Evolutionary conservation across 2,113 vertebrate genomes (phyloP).

Genomic region (Naja naja): DNA sequence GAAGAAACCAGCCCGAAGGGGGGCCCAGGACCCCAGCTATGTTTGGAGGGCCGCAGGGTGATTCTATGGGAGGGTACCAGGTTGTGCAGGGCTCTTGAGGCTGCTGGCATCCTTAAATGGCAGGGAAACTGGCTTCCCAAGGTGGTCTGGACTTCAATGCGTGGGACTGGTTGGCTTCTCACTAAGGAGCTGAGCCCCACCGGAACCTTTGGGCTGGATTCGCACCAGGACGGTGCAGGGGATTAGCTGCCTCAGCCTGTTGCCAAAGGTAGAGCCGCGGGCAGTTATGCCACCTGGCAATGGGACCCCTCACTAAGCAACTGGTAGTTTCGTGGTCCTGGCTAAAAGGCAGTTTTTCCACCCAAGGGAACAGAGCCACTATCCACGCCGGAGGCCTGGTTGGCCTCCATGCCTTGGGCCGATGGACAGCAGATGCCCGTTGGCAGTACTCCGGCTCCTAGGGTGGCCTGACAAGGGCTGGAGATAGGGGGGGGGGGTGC

Average conservation of each 20-base stretch:
- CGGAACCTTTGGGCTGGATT: not conserved
- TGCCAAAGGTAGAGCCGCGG: not conserved
- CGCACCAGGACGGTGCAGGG: not conserved
- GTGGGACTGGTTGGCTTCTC: not conserved
- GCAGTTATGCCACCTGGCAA: not conserved
- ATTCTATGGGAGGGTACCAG: not conserved
- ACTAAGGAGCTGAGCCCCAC: not conserved
- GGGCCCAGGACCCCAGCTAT: not conserved
- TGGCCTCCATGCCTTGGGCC: not conserved
- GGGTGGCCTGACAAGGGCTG: not conserved
- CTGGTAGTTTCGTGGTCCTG: not conserved
- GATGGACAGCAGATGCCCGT: not conserved
- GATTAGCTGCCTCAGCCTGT: not conserved
- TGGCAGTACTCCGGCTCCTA: not conserved
- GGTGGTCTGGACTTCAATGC: not conserved
- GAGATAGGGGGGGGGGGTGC: not conserved
- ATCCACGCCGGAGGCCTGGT: not conserved
- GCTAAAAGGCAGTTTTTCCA: not conserved
- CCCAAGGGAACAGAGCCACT: not conserved
- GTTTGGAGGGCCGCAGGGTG: not conserved
- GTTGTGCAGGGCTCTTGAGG: not conserved
- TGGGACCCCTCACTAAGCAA: not conserved
- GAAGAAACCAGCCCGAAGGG: not conserved
- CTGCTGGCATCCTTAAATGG: not conserved
- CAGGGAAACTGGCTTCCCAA: not conserved